Evolutionary conservation across 92 coral and sea anemone species (phyloP).

Genomic region (Epizoanthus scotinus): DNA sequence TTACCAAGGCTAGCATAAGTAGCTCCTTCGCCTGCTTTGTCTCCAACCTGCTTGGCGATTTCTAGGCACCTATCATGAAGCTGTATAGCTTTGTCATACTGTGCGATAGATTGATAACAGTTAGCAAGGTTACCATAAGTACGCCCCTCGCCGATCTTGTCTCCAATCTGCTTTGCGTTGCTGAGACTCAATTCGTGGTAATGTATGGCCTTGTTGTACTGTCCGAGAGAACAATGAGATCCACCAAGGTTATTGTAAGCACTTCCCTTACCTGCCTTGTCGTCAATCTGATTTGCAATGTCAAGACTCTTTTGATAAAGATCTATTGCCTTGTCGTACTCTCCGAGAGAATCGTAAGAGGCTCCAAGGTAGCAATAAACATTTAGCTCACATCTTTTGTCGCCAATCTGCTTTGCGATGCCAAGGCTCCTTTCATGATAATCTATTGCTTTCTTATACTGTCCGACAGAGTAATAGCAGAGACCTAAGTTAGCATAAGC

Average conservation of each 20-base stretch:
- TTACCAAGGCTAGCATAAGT: not conserved
- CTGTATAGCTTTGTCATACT: not conserved
- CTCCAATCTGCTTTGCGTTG: not conserved
- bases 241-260: not conserved
- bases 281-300: not conserved
- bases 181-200: not conserved
- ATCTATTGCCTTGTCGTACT: not conserved
- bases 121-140: not conserved
- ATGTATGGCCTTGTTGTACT: not conserved
- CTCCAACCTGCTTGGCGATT: not conserved
- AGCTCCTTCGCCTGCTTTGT: not conserved
- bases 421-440: not conserved
- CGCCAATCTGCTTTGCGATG: not conserved
- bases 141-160: not conserved
- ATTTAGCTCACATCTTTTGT: not conserved
- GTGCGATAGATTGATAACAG: not conserved
- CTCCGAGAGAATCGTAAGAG: not conserved
- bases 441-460: not conserved
- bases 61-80: not conserved
- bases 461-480: not conserved
- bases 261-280: not conserved
- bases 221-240: not conserved
- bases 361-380: not conserved
- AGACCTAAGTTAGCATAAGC: not conserved
- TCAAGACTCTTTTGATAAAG: not conserved